Base-by-base conservation (phyloP, 2,888 invertebrate genomes). In the Gasteruption jaculator region DNA sequence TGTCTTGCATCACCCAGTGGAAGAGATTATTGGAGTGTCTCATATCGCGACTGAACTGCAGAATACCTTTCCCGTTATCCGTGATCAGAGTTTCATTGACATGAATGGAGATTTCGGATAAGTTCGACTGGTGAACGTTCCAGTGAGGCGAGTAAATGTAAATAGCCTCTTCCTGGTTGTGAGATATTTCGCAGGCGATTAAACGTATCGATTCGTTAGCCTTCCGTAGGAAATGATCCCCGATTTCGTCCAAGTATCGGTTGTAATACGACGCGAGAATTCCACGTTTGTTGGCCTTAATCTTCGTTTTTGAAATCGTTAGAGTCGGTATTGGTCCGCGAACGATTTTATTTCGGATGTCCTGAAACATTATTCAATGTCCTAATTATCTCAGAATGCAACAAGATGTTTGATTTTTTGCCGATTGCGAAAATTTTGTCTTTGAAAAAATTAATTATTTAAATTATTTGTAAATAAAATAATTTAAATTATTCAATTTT, bases 21-120 rank as follows among this genome's bases (percentile, higher is more conserved):
- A 94, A 99, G 1, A 99, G 77, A 73, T 99, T 99, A 62, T 97
- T 97, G 0, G 96, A 94, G 48, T 92, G 88, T 53, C 94, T 82
- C 56, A 97, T 81, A 71, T 99, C 94, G 60, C 92, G 82, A 29
- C 93, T 91, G 57, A 90, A 86, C 57, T 96, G 95, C 40, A 82
- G 79, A 48, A 96, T 83, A 10, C 95, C 92, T 65, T 80, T 81
- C 0, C 86, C 87, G 66, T 99, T 99, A 58, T 91, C 87, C 0
- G 82, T 82, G 25, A 99, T 86, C 43, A 86, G 74, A 36, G 86
- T 86, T 52, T 83, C 82, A 57, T 94, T 93, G 2, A 99, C 78
- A 74, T 89, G 89, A 49, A 96, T 82, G 0, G 87, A 85, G 33
- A 96, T 85, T 74, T 93, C 91, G 0, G 92, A 91, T 36, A 95